These are phyloP conservation scores for Sebastes nivosus DNA, from an alignment of 2,797 vertebrate species.

Conservation along the genomic window DNA sequence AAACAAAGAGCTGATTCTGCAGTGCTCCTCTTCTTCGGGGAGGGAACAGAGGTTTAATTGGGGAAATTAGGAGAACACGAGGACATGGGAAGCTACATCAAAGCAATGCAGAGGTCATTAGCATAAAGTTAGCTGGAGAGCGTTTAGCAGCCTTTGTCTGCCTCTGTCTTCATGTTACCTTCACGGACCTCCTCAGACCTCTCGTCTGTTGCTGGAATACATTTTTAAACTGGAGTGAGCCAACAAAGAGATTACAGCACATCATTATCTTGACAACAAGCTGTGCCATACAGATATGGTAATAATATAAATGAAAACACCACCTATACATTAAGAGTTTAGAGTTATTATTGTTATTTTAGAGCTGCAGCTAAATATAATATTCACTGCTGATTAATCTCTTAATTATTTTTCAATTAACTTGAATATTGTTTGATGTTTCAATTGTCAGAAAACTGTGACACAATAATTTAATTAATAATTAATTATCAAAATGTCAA, in stretches of 20 bases:
- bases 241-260: not conserved
- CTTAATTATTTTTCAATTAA: not conserved
- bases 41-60: conserved; percentile 76
- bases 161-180: not conserved
- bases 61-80: conserved; percentile 78
- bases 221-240: not conserved
- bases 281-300: not conserved
- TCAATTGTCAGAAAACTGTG: not conserved
- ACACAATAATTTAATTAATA: not conserved
- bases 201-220: not conserved
- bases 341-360: not conserved
- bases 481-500: not conserved
- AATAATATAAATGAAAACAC: not conserved
- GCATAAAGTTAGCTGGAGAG: conserved; percentile 61
- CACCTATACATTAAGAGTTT: not conserved
- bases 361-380: not conserved
- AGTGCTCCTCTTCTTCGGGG: conserved; percentile 15
- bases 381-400: not conserved
- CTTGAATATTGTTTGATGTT: not conserved
- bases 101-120: conserved; percentile 72
- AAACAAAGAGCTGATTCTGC: conserved; percentile 29
- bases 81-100: conserved; percentile 69
- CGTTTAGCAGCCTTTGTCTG: conserved; percentile 22
- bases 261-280: not conserved
- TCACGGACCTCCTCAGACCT: not conserved